Base-by-base conservation (phyloP, 2,797 vertebrate genomes). In the Artibeus jamaicensis region DNA sequence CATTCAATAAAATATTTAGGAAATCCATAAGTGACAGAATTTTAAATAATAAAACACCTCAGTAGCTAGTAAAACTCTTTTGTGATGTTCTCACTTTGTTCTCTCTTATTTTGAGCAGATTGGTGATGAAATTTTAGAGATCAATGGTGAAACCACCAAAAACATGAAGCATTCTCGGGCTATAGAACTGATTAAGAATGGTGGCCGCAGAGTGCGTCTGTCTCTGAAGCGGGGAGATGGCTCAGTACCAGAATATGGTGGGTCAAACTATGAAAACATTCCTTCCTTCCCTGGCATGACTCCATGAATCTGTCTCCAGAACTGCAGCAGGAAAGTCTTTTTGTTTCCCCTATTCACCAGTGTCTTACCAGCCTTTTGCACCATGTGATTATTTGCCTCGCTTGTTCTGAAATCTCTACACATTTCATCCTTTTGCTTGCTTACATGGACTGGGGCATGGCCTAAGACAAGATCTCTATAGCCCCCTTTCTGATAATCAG, bases 241-340 rank as follows among this genome's bases (percentile, higher is more conserved):
- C 99, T 99, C 99, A 0, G 99, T 99, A 98, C 99, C 99, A 74
- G 99, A 99, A 99, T 99, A 99, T 99, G 99, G 99, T 99, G 99
- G 99, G 99, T 99, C 99, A 99, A 99, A 99, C 99, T 99, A 99
- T 99, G 99, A 99, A 99, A 99, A 99, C 99, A 99, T 99, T 99
- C 99, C 99, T 99, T 99, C 99, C 99, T 99, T 99, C 98, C 99
- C 99, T 99, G 99, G 99, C 99, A 99, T 99, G 99, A 99, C 99
- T 98, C 99, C 99, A 98, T 99, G 99, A 99, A 98, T 98, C 96
- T 98, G 95, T 98, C 98, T 98, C 97, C 98, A 99, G 99, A 99
- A 98, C 98, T 98, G 98, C 99, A 98, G 98, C 98, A 97, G 99
- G 99, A 99, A 98, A 98, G 98, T 97, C 98, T 98, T 98, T 98